phyloP scores from a whole-genome alignment of 2,888 invertebrate genomes.

The Epistrophella euchroma region DNA sequence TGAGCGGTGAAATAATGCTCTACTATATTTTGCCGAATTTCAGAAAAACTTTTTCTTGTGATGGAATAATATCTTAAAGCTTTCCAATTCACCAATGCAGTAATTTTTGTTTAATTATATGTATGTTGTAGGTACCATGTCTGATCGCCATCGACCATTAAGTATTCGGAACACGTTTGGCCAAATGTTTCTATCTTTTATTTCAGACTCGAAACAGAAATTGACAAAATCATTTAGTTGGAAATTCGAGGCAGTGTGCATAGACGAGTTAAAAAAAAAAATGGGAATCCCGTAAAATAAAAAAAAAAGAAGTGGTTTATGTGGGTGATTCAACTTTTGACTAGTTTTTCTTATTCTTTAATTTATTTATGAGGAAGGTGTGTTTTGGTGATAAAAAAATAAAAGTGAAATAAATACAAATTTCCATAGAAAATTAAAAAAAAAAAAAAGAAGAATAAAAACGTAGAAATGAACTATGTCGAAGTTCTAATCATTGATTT shows the following conservation, averaged over 20 bases:
- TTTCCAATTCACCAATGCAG: too few species aligned
- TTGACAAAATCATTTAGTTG: background rate
- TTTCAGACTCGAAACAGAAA: background rate
- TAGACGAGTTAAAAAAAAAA: background rate
- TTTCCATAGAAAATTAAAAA: background rate
- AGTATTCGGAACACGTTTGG: background rate
- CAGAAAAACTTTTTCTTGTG: too few species aligned
- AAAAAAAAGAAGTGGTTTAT: background rate
- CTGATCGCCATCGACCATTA: too few species aligned
- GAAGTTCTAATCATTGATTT: background rate
- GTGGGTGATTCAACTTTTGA: background rate
- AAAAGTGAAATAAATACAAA: background rate
- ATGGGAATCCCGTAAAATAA: background rate
- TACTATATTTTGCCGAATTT: too few species aligned
- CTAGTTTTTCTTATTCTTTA: too few species aligned
- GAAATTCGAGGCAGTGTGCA: background rate
- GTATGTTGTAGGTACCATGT: too few species aligned
- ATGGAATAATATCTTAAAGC: too few species aligned
- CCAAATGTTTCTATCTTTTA: background rate
- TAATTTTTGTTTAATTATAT: too few species aligned
- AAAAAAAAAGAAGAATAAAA: background rate
- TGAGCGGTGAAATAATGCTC: too few species aligned
- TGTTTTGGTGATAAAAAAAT: background rate
- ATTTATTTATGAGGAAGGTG: background rate
- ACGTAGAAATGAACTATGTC: background rate